These are phyloP conservation scores for Tetragonula carbonaria DNA, from an alignment of 2,888 invertebrate species.

Conservation along the genomic window DNA sequence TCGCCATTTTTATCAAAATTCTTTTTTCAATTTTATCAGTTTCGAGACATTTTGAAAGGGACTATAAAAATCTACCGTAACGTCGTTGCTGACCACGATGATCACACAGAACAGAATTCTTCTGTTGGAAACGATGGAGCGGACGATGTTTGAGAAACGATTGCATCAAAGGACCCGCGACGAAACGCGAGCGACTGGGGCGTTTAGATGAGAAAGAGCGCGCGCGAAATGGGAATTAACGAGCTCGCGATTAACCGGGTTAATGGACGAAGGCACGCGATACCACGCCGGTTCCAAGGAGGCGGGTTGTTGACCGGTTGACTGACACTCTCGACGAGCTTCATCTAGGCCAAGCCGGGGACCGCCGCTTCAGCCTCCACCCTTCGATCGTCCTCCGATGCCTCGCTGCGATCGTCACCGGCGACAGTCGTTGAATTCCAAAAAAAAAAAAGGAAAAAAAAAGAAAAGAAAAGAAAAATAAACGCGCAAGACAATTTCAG, in stretches of 20 bases:
- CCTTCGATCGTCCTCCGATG: constrained; percentile 18
- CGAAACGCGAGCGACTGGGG: constrained; percentile 50
- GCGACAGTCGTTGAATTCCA: not conserved
- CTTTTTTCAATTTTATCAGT: too few species aligned
- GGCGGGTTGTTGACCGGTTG: constrained; percentile 76
- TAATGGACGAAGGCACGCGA: constrained; percentile 77
- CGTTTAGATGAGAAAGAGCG: constrained; percentile 66
- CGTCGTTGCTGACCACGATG: not conserved
- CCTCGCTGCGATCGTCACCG: not conserved
- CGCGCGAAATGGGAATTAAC: constrained; percentile 75
- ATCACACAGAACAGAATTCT: not conserved
- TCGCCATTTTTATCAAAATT: too few species aligned
- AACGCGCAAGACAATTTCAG: too few species aligned
- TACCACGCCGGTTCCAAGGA: constrained; percentile 70
- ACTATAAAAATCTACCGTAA: too few species aligned
- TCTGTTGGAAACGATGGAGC: not conserved
- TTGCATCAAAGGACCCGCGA: not conserved
- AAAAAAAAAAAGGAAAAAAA: too few species aligned
- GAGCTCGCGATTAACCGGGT: constrained; percentile 78
- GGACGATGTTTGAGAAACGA: not conserved
- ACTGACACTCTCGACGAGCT: constrained; percentile 64
- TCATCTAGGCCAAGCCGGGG: constrained; percentile 57
- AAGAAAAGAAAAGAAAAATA: too few species aligned
- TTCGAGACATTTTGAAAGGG: too few species aligned
- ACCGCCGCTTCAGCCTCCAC: not conserved